A percentile compares a stretch with the other conserved stretches of the same genome.
phyloP scores from a whole-genome alignment of 2,888 invertebrate genomes.

The Andrena praecox region DNA sequence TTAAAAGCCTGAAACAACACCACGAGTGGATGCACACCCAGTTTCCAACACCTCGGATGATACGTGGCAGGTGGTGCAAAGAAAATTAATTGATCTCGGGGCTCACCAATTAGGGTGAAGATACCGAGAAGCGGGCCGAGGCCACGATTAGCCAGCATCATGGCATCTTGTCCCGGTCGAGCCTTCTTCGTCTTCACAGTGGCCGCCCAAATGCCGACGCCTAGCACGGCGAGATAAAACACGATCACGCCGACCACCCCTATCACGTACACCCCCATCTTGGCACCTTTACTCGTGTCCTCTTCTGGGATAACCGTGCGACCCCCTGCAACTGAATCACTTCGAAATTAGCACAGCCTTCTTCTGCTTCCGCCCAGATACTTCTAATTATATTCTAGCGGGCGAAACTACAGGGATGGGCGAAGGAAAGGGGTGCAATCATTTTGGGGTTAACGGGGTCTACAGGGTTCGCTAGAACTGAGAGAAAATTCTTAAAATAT shows the following conservation, averaged over 20 bases:
- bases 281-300: constrained; percentile 46
- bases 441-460: too few species aligned
- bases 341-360: background rate
- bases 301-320: constrained; percentile 40
- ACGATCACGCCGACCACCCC: constrained; percentile 89
- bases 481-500: too few species aligned
- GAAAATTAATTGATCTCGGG: background rate
- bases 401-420: background rate
- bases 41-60: background rate
- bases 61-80: background rate
- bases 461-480: too few species aligned
- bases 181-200: constrained; percentile 84
- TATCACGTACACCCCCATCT: constrained; percentile 86
- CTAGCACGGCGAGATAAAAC: constrained; percentile 89
- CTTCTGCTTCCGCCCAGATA: background rate
- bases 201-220: constrained; percentile 88
- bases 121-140: constrained; percentile 89
- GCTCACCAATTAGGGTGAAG: constrained; percentile 89
- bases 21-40: background rate
- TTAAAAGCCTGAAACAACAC: too few species aligned
- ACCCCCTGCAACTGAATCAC: constrained; percentile 57
- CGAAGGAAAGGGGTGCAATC: background rate
- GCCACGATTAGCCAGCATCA: constrained; percentile 90
- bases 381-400: background rate
- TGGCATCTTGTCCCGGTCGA: constrained; percentile 87